Evolutionary conservation across 1,140 invertebrate genomes (phyloP).

Genomic region (Conus betulinus): DNA sequence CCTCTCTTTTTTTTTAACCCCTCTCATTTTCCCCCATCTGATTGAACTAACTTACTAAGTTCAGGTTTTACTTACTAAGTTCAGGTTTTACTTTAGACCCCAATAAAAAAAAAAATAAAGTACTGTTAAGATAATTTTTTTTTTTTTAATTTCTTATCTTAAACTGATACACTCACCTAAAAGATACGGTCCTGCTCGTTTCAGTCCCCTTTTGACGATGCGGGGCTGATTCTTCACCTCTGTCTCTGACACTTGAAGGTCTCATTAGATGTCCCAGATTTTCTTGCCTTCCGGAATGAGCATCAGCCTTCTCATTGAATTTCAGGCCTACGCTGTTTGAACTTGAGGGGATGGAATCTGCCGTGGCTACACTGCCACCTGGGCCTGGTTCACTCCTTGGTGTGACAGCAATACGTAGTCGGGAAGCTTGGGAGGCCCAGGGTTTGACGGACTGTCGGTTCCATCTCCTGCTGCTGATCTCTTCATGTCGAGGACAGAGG

Average conservation of each 20-base stretch:
- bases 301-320: too few relatives aligned
- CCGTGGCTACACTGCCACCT: too few relatives aligned
- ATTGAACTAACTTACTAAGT: too few relatives aligned
- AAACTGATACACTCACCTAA: constrained; percentile 74
- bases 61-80: too few relatives aligned
- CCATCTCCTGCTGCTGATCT: background rate
- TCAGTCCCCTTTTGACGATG: constrained; percentile 60
- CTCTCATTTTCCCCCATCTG: too few relatives aligned
- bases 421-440: background rate
- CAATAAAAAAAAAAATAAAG: too few relatives aligned
- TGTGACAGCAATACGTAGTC: background rate
- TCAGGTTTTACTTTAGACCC: too few relatives aligned
- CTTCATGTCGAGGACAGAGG: background rate
- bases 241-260: background rate
- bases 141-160: too few relatives aligned
- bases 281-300: background rate
- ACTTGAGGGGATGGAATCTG: background rate
- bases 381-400: background rate
- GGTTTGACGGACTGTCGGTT: background rate
- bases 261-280: background rate
- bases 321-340: background rate
- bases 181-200: constrained; percentile 84
- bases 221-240: background rate
- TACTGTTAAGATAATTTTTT: too few relatives aligned
- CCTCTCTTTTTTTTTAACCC: too few relatives aligned